Conservation (phyloP, 2,888 invertebrate genomes). For the Apodemia zela region DNA sequence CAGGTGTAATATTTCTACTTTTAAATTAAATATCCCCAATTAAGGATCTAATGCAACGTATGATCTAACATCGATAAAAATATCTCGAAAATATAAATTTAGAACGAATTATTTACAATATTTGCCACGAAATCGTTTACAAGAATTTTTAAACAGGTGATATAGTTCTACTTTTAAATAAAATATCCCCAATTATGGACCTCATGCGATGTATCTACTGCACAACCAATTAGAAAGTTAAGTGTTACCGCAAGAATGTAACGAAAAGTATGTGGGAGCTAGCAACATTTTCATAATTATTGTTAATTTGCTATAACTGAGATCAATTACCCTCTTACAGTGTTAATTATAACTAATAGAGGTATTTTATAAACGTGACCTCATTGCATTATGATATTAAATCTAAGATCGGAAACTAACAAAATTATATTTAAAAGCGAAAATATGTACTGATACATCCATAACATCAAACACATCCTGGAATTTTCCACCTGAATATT, state of each 20-base stretch:
- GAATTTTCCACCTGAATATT: background rate
- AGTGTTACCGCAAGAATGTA: background rate
- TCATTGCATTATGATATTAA: conserved; percentile 16
- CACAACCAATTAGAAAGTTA: background rate
- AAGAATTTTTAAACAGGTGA: too few species aligned
- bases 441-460: conserved; percentile 15
- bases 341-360: conserved; percentile 55
- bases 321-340: conserved; percentile 56
- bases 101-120: too few species aligned
- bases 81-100: too few species aligned
- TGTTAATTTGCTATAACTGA: conserved; percentile 47
- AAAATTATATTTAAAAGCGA: conserved; percentile 4
- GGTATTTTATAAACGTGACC: conserved; percentile 33
- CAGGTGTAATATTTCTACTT: too few species aligned
- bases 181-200: background rate
- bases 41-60: background rate
- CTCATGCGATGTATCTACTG: background rate
- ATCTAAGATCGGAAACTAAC: conserved; percentile 12
- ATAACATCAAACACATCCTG: background rate
- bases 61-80: too few species aligned
- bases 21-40: background rate
- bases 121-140: too few species aligned
- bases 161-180: too few species aligned
- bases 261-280: conserved; percentile 42
- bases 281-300: conserved; percentile 58